Evolutionary conservation across 1,140 invertebrate genomes (phyloP).

Genomic region (Octopus bimaculoides): DNA sequence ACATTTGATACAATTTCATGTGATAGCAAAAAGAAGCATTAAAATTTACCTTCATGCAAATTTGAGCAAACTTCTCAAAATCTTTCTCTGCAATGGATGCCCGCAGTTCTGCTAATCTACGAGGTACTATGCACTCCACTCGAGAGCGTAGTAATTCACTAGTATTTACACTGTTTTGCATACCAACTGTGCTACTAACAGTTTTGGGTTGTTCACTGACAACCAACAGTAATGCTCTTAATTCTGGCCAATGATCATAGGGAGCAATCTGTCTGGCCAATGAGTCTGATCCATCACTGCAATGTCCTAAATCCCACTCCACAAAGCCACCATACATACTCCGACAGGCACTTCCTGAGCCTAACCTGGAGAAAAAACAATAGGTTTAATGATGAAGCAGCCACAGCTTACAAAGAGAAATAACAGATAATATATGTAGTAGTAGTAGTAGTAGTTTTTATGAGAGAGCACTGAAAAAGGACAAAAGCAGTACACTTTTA

Average conservation of each 20-base stretch:
- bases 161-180: constrained; percentile 79
- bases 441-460: no score
- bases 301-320: constrained; percentile 77
- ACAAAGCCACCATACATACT: constrained; percentile 94
- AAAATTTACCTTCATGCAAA: constrained; percentile 79
- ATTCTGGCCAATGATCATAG: constrained; percentile 82
- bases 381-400: background rate
- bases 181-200: constrained; percentile 85
- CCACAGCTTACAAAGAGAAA: constrained; percentile 7
- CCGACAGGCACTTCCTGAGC: constrained; percentile 95
- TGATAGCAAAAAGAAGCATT: background rate
- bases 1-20: no score
- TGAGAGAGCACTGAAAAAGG: no score
- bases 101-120: constrained; percentile 69
- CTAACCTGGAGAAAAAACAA: constrained; percentile 59
- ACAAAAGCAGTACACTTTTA: no score
- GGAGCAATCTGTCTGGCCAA: constrained; percentile 71
- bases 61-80: constrained; percentile 84
- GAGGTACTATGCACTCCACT: constrained; percentile 68
- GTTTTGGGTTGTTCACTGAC: constrained; percentile 84
- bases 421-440: no score
- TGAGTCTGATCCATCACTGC: constrained; percentile 73
- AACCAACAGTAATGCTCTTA: constrained; percentile 86
- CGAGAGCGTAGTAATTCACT: constrained; percentile 80
- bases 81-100: constrained; percentile 76